Conservation (phyloP, 2,888 invertebrate species). For the Synergus gifuensis region DNA sequence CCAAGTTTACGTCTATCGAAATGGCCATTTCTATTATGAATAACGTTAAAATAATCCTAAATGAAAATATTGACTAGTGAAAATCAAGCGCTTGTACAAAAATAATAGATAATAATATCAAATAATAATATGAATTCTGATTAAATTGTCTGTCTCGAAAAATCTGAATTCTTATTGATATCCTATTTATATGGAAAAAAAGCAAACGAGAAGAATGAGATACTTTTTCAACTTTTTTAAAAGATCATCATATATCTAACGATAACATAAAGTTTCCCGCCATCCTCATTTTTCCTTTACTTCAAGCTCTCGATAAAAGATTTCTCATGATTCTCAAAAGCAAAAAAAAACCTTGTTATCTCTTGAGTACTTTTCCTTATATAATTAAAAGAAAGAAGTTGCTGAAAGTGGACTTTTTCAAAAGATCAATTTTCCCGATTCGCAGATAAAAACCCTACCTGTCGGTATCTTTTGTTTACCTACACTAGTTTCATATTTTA, state of each 20-base stretch:
- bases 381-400: neutral
- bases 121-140: neutral
- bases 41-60: slow-evolving; percentile 7
- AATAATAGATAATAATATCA: neutral
- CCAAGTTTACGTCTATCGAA: neutral
- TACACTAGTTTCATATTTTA: neutral
- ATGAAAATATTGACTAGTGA: slow-evolving; percentile 15
- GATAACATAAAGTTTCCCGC: neutral
- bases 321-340: neutral
- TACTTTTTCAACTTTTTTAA: neutral
- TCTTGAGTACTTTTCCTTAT: neutral
- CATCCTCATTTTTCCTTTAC: neutral
- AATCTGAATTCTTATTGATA: neutral
- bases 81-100: neutral
- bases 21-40: neutral
- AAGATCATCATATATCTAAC: neutral
- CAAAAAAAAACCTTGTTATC: neutral
- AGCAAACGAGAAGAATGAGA: neutral
- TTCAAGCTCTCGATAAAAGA: neutral
- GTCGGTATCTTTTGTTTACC: neutral
- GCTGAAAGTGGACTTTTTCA: neutral
- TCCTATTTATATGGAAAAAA: neutral
- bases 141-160: too few relatives aligned
- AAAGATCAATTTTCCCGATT: neutral
- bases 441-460: too few relatives aligned